A percentile compares a stretch with the other conserved stretches of the same genome.
phyloP scores from a whole-genome alignment of 1,140 invertebrate genomes.

The Muscidifurax raptorellus region DNA sequence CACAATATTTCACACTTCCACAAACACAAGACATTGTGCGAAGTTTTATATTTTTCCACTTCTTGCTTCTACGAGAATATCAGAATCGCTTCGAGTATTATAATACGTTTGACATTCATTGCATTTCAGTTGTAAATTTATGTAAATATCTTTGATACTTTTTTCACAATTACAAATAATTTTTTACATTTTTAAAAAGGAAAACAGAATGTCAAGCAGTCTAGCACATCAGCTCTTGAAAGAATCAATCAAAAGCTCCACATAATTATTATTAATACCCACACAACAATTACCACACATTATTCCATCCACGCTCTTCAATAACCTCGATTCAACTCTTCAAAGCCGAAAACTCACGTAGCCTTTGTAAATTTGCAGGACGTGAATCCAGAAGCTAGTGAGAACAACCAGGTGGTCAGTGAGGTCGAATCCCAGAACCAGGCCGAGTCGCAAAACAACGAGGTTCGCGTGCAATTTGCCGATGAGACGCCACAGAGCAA shows the following conservation, averaged over 20 bases:
- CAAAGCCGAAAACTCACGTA: not conserved
- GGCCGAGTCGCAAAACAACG: conserved; percentile 79
- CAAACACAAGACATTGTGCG: conserved; percentile 15
- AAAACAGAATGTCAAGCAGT: no score
- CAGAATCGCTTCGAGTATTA: not conserved
- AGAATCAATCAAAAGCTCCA: no score
- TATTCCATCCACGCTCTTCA: not conserved
- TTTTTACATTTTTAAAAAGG: no score
- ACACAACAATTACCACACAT: no score
- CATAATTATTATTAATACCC: no score
- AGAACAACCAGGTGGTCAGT: conserved; percentile 70
- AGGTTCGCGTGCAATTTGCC: conserved; percentile 80
- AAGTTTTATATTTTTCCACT: not conserved
- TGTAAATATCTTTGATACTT: no score
- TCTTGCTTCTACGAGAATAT: not conserved
- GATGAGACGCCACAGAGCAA: conserved; percentile 74
- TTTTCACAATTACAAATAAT: no score
- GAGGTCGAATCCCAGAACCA: conserved; percentile 54
- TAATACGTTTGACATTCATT: conserved; percentile 17
- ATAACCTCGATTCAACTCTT: no score
- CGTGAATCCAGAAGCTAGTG: conserved; percentile 67
- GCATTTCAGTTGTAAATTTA: no score
- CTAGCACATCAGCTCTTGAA: no score
- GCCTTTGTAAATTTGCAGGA: conserved; percentile 60
- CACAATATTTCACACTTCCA: conserved; percentile 15